These are phyloP conservation scores for Ophion slaviceki DNA, from an alignment of 2,888 invertebrate genomes.

Conservation along the genomic window DNA sequence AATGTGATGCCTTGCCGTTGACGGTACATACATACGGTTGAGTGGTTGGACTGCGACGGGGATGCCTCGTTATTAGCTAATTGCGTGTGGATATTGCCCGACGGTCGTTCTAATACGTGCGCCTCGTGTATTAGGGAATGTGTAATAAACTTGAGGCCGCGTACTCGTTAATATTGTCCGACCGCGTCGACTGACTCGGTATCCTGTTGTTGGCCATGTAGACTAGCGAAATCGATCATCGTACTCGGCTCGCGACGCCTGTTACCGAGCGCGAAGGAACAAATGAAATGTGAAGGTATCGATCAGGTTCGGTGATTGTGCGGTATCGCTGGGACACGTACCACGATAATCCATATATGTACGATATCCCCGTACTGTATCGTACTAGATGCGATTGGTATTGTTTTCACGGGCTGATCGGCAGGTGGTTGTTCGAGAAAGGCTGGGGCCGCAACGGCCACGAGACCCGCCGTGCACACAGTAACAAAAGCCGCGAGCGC, in stretches of 20 bases:
- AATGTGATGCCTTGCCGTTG: slow-evolving; percentile 56
- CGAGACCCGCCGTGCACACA: not conserved
- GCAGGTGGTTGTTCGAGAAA: slow-evolving; percentile 73
- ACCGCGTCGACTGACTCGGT: not conserved
- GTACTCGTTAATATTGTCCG: slow-evolving; percentile 11
- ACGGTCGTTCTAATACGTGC: slow-evolving; percentile 58
- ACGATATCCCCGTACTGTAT: not conserved
- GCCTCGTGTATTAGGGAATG: slow-evolving; percentile 38
- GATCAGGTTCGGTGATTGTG: slow-evolving; percentile 49
- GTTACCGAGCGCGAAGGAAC: slow-evolving; percentile 21
- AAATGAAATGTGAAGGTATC: slow-evolving; percentile 45
- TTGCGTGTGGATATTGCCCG: slow-evolving; percentile 60
- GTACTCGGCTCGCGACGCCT: not conserved
- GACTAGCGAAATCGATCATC: slow-evolving; percentile 25
- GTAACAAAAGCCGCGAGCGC: not conserved
- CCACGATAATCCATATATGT: slow-evolving; percentile 1
- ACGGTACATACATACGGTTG: slow-evolving; percentile 6
- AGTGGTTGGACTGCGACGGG: slow-evolving; percentile 22
- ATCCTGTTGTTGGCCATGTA: not conserved
- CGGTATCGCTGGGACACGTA: slow-evolving; percentile 18
- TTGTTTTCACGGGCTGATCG: slow-evolving; percentile 72
- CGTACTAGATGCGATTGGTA: slow-evolving; percentile 57
- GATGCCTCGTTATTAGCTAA: slow-evolving; percentile 63
- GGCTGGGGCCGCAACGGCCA: slow-evolving; percentile 14
- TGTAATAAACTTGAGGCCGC: slow-evolving; percentile 35